Evolutionary conservation across 2,113 vertebrate genomes (phyloP), one percentile per base, ranked within the genome.

Genomic region (Orycteropus afer): DNA sequence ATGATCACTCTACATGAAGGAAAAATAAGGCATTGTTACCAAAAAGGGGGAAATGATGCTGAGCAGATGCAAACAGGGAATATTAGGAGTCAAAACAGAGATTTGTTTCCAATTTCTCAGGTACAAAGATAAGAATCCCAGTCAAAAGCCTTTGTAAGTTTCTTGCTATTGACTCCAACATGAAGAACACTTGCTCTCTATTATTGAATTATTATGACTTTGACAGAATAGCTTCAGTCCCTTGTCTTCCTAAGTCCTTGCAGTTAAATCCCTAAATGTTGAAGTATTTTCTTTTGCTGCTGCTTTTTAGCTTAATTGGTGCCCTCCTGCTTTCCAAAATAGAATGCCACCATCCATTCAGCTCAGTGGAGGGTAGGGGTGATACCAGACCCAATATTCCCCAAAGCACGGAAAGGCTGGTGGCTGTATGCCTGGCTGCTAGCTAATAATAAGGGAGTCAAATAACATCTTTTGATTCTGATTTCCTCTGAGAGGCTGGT

Each of bases 291-390:
- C 87, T 90, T 88, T 95, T 55, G 40, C 6, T 49, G 51, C 20
- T 27, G 13, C 25, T 69, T 90, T 95, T 96, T 87, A 34, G 42
- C 29, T 96, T 96, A 63, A 96, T 92, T 93, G 86, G 57, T 94
- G 32, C 27, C 32, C 59, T 78, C 84, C 88, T 92, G 73, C 65
- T 91, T 96, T 96, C 84, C 55, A 90, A 90, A 91, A 88, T 76
- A 85, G 76, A 87, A 76, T 23, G 8, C 59, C 55, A 91, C 61
- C 81, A 93, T 81, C 76, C 80, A 42, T 32, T 96, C 89, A 71
- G 81, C 59, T 69, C 55, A 88, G 78, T 69, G 77, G 65, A 93
- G 67, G 89, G 91, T 93, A 34, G 81, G 40, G 59, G 40, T 74
- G 77, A 96, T 51, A 45, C 81, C 49, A 79, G 55, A 95, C 55